Conservation (phyloP, 2,888 invertebrate genomes). For the Phlogophora meticulosa region DNA sequence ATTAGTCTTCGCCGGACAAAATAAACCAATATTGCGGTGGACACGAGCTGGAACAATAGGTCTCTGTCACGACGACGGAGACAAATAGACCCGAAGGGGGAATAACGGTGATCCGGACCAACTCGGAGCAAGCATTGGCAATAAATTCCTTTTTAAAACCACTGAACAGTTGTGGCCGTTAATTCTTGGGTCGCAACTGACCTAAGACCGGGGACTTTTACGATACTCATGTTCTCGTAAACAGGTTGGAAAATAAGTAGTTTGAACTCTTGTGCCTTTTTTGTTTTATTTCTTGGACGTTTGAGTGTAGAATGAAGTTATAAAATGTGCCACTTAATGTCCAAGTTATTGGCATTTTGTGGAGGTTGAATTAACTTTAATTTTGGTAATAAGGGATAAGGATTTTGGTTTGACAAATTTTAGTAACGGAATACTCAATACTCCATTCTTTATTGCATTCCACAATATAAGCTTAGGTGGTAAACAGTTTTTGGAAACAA, state of each 20-base stretch:
- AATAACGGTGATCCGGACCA: slow-evolving; percentile 61
- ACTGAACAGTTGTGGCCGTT: slow-evolving; percentile 50
- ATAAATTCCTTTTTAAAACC: slow-evolving; percentile 72
- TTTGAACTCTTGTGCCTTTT: slow-evolving; percentile 38
- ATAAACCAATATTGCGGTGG: slow-evolving; percentile 85
- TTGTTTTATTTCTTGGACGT: slow-evolving; percentile 27
- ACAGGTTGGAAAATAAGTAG: slow-evolving; percentile 27
- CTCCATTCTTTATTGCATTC: no score
- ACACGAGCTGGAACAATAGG: slow-evolving; percentile 82
- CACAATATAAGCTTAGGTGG: no score
- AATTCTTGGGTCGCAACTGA: slow-evolving; percentile 44
- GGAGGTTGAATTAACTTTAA: neutral
- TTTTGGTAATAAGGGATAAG: no score
- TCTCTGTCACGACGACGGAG: slow-evolving; percentile 84
- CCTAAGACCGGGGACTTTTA: slow-evolving; percentile 44
- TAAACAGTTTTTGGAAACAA: no score
- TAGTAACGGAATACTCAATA: no score
- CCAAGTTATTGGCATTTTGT: neutral
- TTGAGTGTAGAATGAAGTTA: slow-evolving; percentile 4
- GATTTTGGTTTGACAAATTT: no score
- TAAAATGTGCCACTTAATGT: neutral
- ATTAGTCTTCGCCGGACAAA: slow-evolving; percentile 73
- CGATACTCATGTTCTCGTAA: slow-evolving; percentile 43
- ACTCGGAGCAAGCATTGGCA: slow-evolving; percentile 53
- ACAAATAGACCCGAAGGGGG: slow-evolving; percentile 79